phyloP scores from a whole-genome alignment of 2,888 invertebrate genomes.

The Orchestes rusci region DNA sequence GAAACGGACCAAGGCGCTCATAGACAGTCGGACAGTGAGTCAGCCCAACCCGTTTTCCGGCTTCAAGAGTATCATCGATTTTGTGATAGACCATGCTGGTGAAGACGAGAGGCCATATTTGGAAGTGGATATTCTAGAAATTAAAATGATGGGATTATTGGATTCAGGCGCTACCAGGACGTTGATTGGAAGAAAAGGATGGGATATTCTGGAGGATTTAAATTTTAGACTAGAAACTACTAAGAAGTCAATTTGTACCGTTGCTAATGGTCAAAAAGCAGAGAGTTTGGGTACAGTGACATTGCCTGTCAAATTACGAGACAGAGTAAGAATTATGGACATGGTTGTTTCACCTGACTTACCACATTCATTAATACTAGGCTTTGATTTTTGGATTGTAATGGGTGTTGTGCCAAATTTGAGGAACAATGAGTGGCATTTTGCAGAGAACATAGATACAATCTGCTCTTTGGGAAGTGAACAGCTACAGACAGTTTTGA shows the following conservation, averaged over 20 bases:
- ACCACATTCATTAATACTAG: constrained; percentile 1
- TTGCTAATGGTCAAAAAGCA: too few relatives aligned
- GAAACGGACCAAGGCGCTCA: background rate
- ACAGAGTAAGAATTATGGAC: too few relatives aligned
- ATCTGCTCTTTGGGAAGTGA: constrained; percentile 1
- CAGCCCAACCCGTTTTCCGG: background rate
- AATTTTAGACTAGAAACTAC: too few relatives aligned
- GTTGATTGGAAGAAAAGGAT: background rate
- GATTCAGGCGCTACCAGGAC: background rate
- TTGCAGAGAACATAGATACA: background rate
- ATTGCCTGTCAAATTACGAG: too few relatives aligned
- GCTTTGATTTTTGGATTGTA: constrained; percentile 2
- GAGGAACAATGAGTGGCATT: too few relatives aligned
- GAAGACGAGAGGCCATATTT: background rate
- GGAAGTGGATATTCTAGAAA: background rate
- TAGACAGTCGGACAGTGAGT: background rate
- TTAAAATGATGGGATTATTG: background rate
- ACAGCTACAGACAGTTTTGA: background rate
- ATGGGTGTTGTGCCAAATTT: constrained; percentile 3
- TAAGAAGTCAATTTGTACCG: too few relatives aligned
- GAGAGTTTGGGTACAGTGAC: too few relatives aligned
- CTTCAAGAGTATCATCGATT: background rate
- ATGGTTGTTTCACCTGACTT: too few relatives aligned
- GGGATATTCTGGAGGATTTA: background rate
- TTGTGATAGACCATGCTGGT: background rate